Base-by-base conservation (phyloP, 2,113 vertebrate species). In the Otocyon megalotis region DNA sequence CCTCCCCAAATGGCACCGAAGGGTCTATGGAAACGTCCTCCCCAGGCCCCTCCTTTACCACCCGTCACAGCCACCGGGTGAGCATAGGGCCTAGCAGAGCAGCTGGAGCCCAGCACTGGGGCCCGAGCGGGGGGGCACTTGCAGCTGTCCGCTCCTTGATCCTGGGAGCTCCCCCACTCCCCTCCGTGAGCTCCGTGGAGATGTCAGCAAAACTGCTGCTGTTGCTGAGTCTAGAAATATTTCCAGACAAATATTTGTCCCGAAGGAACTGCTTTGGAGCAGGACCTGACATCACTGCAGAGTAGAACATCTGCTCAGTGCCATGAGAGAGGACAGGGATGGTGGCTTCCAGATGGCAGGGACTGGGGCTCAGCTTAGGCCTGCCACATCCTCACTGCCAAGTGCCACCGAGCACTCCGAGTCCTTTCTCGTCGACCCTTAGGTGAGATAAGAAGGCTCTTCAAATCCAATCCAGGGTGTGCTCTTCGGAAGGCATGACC, bases 81-180 rank as follows among this genome's bases (percentile, higher is more conserved):
- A n/a, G 53, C 35, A 15, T 0, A 26, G 15, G 82, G 11, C 87
- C n/a, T 32, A 19, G 56, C 71, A 24, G 30, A 74, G 56, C 26
- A 54, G 58, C 65, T 62, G 43, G 63, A 30, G 83, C 48, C 63
- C 24, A 30, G 84, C 53, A 11, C 54, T 28, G 32, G 82, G 56
- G 74, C 20, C 28, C 72, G 69, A 26, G 4, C 0, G 2, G 15
- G 43, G 56, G 60, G 43, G 20, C 5, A 8, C 60, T 9, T 5
- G 30, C 43, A n/a, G 88, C 77, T 58, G 60, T 4, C 58, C 2
- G 54, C 67, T 37, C 35, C 54, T n/a, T 0, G 4, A 15, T 2
- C 48, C 58, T 1, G 30, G 35, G 58, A 3, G 37, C 8, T 0
- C 14, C 32, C 32, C 65, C 0, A 0, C 2, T 24, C 15, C 54